These are phyloP conservation scores for Leucophenga montana DNA, from an alignment of 2,888 invertebrate species.

Conservation along the genomic window DNA sequence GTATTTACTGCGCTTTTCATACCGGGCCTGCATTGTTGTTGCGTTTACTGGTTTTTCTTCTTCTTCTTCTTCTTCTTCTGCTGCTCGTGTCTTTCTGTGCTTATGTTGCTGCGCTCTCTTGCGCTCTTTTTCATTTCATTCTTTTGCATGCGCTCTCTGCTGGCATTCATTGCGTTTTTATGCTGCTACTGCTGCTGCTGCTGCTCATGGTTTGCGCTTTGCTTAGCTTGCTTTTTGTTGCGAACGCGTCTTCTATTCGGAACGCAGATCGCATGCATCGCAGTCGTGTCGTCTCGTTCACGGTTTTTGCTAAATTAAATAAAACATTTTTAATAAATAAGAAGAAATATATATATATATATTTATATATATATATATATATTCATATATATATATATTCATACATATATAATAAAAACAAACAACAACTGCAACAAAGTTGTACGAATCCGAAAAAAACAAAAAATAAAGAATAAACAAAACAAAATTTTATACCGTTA, in stretches of 20 bases:
- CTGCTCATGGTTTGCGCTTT: constrained; percentile 43
- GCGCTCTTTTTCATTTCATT: constrained; percentile 31
- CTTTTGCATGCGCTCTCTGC: constrained; percentile 34
- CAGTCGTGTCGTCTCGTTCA: too few relatives aligned
- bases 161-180: constrained; percentile 21
- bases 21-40: constrained; percentile 49
- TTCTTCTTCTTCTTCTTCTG: too few relatives aligned
- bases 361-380: too few relatives aligned
- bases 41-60: constrained; percentile 26
- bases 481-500: constrained; percentile 29
- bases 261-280: too few relatives aligned
- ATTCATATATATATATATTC: too few relatives aligned
- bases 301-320: too few relatives aligned
- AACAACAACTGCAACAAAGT: constrained; percentile 24
- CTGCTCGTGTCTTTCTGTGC: constrained; percentile 41
- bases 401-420: too few relatives aligned
- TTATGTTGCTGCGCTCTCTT: constrained; percentile 38
- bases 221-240: constrained; percentile 49
- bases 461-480: constrained; percentile 45
- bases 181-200: constrained; percentile 40
- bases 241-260: constrained; percentile 61
- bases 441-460: constrained; percentile 39
- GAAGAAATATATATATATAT: too few relatives aligned
- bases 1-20: too few relatives aligned
- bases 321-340: constrained; percentile 29